A percentile compares a stretch with the other conserved stretches of the same genome.
These are phyloP conservation scores for Celastrina argiolus DNA, from an alignment of 2,888 invertebrate genomes.

Conservation along the genomic window DNA sequence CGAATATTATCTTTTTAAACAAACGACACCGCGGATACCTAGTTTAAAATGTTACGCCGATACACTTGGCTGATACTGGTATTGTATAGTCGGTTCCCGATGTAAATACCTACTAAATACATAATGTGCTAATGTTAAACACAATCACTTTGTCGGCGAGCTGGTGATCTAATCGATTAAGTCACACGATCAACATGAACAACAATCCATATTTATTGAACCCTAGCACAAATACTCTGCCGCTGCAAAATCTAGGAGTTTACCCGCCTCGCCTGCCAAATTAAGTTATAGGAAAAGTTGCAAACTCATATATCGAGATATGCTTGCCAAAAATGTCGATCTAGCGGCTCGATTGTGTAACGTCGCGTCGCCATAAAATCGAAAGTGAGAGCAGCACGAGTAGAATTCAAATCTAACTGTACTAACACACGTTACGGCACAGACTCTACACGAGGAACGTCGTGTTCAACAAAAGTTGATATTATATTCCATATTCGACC, in stretches of 20 bases:
- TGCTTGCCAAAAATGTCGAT: conserved; percentile 24
- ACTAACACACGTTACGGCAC: background rate
- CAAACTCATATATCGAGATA: background rate
- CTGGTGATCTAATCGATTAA: conserved; percentile 7
- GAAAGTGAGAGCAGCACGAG: conserved; percentile 28
- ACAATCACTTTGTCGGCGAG: background rate
- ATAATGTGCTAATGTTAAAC: background rate
- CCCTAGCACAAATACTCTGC: background rate
- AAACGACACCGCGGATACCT: background rate
- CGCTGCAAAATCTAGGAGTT: background rate
- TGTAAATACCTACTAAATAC: background rate
- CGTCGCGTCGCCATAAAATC: conserved; percentile 26
- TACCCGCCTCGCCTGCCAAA: background rate
- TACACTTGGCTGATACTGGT: no score
- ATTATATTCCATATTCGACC: no score
- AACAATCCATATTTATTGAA: background rate
- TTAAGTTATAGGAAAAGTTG: conserved; percentile 12
- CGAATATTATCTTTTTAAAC: no score
- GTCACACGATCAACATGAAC: background rate
- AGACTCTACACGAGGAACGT: background rate
- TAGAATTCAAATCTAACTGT: conserved; percentile 29
- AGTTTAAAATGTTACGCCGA: background rate
- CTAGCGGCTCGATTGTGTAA: conserved; percentile 24
- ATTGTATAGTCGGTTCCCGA: background rate
- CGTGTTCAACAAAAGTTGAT: background rate